Evolutionary conservation across 1,140 invertebrate genomes (phyloP), one percentile per base, ranked within the genome.

Genomic region (Dermatophagoides farinae): DNA sequence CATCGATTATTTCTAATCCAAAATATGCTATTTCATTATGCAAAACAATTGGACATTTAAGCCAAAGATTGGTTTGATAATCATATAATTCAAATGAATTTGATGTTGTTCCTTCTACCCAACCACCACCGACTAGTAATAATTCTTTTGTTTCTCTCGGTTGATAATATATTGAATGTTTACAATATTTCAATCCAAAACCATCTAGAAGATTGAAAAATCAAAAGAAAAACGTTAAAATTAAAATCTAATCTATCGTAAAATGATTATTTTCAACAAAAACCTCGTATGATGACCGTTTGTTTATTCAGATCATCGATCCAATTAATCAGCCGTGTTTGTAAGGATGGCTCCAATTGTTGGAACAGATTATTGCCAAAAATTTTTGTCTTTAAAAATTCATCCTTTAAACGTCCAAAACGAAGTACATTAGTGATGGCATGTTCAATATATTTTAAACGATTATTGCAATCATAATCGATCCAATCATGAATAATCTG

Each of bases 61-160:
- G 37, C 84, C 84, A 86, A 43, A 81, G 73, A 71, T 86, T 83
- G 1, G 83, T 82, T 62, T 82, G 70, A 0, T 80, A 82, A 66
- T 86, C 83, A 69, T 85, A 86, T 0, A 81, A 81, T 68, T 86
- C 84, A 8, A 86, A 80, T 62, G 77, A 78, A 68, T 79, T 80
- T 0, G 82, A 84, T 1, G 82, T 78, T 10, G 75, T 78, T 1
- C 79, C 78, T 0, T 78, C 79, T 57, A 75, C 80, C 84, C 83
- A 86, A 0, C 84, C 84, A 1, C 83, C 83, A 54, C 85, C 79
- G 1, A 80, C 81, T 64, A 84, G 82, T 1, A 83, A 66, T 12
- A 55, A 25, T 20, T 23, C 10, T 18, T 25, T 11, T 11, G 53
- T 14, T n/a, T 11, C 23, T 37, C 53, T 14, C 5, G 53, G 53